These are phyloP conservation scores for Azemiops feae DNA, from an alignment of 2,113 vertebrate genomes.

Conservation along the genomic window DNA sequence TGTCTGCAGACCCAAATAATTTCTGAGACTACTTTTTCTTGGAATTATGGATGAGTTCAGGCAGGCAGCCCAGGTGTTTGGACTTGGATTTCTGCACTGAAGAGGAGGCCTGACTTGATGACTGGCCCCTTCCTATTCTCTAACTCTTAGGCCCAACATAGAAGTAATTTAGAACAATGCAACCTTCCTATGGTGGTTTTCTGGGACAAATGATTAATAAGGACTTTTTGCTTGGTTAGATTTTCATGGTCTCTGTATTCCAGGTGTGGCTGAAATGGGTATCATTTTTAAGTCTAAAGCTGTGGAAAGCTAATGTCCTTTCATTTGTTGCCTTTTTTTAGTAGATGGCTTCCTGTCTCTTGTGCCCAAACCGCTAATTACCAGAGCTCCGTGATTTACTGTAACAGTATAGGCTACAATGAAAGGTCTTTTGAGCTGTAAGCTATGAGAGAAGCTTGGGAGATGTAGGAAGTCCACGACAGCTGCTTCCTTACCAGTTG, in stretches of 20 bases:
- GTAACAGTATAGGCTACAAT: neutral
- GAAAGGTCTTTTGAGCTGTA: neutral
- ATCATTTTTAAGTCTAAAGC: slow-evolving; percentile 26
- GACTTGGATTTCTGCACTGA: neutral
- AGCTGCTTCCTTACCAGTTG: neutral
- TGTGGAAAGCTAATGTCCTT: slow-evolving; percentile 41
- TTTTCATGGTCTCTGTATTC: neutral
- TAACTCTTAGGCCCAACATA: neutral
- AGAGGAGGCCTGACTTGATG: neutral
- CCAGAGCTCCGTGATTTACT: neutral
- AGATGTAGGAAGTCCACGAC: neutral
- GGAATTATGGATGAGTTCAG: neutral
- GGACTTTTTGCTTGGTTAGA: neutral
- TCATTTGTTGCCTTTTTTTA: slow-evolving; percentile 17
- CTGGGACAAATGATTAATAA: slow-evolving; percentile 23
- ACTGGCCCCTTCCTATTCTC: neutral
- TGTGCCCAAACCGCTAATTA: slow-evolving; percentile 17
- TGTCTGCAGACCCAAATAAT: neutral
- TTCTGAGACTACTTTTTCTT: neutral
- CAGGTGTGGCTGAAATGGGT: neutral
- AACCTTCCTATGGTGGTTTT: slow-evolving; percentile 9
- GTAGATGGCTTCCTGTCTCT: neutral
- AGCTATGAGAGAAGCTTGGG: neutral
- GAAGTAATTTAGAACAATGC: neutral
- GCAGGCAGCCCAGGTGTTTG: neutral